phyloP scores from a whole-genome alignment of 2,113 vertebrate species.

The Himantopus leucocephalus region DNA sequence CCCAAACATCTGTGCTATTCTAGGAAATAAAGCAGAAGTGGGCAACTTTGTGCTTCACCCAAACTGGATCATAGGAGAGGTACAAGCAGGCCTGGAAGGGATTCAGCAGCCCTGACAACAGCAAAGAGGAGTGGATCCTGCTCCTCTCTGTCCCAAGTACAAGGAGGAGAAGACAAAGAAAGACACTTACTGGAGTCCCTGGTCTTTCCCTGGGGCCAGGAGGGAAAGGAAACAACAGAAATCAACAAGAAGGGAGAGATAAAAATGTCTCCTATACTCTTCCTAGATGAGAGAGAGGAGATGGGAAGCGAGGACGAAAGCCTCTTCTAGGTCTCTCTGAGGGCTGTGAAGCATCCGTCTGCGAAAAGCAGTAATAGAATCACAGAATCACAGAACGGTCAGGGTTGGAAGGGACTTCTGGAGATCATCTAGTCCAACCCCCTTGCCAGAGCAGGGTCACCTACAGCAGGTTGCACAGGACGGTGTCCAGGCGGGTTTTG shows the following conservation, averaged over 20 bases:
- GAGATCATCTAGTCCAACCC: no score
- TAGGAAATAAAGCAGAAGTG: not conserved
- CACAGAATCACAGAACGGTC: no score
- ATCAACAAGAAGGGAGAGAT: not conserved
- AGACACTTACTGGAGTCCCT: not conserved
- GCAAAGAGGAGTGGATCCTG: not conserved
- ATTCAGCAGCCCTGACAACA: not conserved
- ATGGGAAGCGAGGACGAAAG: accelerated
- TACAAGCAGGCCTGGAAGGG: not conserved
- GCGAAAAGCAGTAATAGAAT: not conserved
- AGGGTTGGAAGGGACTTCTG: no score
- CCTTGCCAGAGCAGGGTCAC: no score
- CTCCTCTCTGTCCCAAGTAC: not conserved
- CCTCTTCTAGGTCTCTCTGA: not conserved
- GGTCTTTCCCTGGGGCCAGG: not conserved
- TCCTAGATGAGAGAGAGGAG: not conserved
- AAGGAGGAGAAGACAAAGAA: not conserved
- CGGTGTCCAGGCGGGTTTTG: no score
- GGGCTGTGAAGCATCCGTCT: not conserved
- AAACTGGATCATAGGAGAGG: not conserved
- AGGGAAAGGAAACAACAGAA: not conserved
- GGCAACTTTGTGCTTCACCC: not conserved
- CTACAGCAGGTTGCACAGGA: no score
- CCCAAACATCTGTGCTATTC: not conserved
- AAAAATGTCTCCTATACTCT: accelerated